Conservation (phyloP, 2,113 vertebrate genomes). For the Cavia aperea region DNA sequence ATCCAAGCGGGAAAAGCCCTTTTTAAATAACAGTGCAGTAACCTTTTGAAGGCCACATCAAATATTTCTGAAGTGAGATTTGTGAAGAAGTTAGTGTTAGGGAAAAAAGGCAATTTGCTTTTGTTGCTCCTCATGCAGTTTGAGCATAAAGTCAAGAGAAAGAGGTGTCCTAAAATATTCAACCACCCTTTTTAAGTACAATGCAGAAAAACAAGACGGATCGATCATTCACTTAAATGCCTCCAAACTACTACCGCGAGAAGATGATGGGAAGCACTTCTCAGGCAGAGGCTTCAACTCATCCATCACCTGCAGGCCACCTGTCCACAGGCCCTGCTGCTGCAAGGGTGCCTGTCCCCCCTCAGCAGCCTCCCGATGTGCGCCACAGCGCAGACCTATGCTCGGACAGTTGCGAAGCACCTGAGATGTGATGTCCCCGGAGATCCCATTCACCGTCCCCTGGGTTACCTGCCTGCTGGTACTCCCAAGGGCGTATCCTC, state of each 20-base stretch:
- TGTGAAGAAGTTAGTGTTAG: neutral
- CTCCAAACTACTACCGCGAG: neutral
- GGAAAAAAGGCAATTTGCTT: neutral
- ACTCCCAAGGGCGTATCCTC: neutral
- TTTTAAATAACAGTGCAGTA: neutral
- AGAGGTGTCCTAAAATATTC: neutral
- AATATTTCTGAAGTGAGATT: neutral
- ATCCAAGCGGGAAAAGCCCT: neutral
- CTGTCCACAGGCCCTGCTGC: neutral
- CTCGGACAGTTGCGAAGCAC: neutral
- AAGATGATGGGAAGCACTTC: neutral
- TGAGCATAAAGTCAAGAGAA: neutral
- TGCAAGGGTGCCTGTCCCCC: neutral
- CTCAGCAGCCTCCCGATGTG: accelerated
- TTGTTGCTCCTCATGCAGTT: neutral
- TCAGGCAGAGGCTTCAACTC: neutral
- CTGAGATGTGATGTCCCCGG: neutral
- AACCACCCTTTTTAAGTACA: neutral
- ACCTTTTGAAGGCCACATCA: neutral
- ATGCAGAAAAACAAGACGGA: neutral
- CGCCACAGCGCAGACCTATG: accelerated
- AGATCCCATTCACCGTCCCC: neutral
- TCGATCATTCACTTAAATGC: neutral
- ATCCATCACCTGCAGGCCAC: neutral
- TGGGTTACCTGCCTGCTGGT: neutral